phyloP scores from a whole-genome alignment of 1,140 invertebrate species.

The Acromyrmex charruanus region DNA sequence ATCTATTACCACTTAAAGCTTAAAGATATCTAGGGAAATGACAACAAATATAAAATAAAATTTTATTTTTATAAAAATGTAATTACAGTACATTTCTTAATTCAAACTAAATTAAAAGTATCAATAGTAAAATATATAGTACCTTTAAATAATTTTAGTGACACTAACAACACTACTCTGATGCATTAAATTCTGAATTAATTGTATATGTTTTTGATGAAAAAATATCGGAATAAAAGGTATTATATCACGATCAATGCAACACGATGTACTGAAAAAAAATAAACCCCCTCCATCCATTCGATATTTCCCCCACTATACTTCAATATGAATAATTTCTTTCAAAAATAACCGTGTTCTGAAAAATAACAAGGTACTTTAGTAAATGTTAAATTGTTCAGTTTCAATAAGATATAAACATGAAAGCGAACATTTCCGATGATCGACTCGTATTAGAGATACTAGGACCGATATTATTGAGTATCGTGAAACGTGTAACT shows the following conservation, averaged over 20 bases:
- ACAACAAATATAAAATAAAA: no score
- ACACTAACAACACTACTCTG: no score
- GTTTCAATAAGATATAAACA: conserved; percentile 12
- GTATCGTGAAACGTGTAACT: neutral
- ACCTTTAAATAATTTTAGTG: no score
- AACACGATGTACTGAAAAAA: neutral
- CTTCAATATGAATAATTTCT: neutral
- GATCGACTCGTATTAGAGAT: neutral
- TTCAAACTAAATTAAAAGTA: no score
- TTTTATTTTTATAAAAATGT: no score
- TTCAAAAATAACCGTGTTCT: neutral
- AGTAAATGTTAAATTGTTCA: neutral
- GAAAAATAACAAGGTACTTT: neutral
- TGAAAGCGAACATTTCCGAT: neutral
- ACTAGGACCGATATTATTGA: neutral
- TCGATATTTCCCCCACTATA: neutral
- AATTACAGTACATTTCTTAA: no score
- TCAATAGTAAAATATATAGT: no score
- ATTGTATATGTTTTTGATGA: no score
- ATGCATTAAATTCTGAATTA: no score
- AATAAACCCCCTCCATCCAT: neutral
- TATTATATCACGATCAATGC: neutral
- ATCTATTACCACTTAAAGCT: no score
- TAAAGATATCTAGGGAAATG: no score
- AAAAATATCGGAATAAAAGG: neutral